Percentiles rank a stretch among this genome's conserved stretches.
These are phyloP conservation scores for Hemiscyllium ocellatum DNA, from an alignment of 2,113 vertebrate species.

Conservation along the genomic window DNA sequence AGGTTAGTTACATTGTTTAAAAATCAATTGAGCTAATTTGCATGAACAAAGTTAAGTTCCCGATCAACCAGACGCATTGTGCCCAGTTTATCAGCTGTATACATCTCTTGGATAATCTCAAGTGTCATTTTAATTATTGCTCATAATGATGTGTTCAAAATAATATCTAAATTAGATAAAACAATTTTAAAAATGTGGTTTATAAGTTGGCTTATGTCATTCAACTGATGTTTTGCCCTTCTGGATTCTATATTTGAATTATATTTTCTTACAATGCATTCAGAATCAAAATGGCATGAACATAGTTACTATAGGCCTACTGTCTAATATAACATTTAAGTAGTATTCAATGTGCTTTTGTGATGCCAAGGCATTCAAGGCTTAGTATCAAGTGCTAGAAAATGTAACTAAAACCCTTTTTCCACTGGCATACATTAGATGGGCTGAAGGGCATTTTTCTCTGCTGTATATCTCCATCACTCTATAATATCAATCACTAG, in stretches of 20 bases:
- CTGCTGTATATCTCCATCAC: too few relatives aligned
- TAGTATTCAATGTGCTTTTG: too few relatives aligned
- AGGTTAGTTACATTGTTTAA: not conserved
- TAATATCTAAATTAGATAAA: not conserved
- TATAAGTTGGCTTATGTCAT: not conserved
- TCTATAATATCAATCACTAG: too few relatives aligned
- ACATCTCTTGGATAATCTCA: not conserved
- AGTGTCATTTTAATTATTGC: not conserved
- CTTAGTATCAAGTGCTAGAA: too few relatives aligned
- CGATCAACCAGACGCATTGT: not conserved
- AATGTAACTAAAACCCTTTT: too few relatives aligned
- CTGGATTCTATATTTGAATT: not conserved
- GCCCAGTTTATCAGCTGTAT: not conserved
- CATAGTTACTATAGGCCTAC: too few relatives aligned
- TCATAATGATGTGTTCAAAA: not conserved
- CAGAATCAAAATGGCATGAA: too few relatives aligned
- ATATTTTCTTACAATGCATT: not conserved
- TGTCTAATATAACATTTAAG: too few relatives aligned
- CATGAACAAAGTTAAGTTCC: not conserved
- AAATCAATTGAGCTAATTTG: not conserved
- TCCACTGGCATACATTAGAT: too few relatives aligned
- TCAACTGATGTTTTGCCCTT: not conserved
- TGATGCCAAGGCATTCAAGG: too few relatives aligned
- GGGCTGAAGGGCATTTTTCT: too few relatives aligned
- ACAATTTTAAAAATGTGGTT: not conserved